These are phyloP conservation scores for Cryptus viduatorius DNA, from an alignment of 2,888 invertebrate species.

Conservation along the genomic window DNA sequence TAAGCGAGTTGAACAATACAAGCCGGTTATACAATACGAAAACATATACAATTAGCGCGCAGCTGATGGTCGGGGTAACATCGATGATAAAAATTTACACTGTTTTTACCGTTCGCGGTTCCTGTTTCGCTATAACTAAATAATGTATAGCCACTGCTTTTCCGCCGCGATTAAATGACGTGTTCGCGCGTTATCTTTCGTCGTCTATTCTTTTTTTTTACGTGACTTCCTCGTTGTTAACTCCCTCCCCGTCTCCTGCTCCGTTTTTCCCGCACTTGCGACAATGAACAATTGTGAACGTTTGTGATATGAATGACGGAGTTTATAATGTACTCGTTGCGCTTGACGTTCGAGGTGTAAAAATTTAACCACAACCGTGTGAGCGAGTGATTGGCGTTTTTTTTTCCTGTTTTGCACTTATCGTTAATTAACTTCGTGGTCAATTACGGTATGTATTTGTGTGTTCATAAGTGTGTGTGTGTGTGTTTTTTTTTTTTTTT, in stretches of 20 bases:
- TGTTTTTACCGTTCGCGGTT: not conserved
- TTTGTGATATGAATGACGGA: slow-evolving; percentile 33
- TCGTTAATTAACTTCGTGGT: slow-evolving; percentile 20
- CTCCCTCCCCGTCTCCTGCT: not conserved
- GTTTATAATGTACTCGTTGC: slow-evolving; percentile 28
- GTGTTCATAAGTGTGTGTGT: slow-evolving; percentile 45
- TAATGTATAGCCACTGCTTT: not conserved
- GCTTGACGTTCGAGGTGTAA: slow-evolving; percentile 23
- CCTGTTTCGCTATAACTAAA: not conserved
- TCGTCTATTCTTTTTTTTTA: slow-evolving; percentile 1
- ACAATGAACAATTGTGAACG: slow-evolving; percentile 23
- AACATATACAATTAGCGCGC: slow-evolving; percentile 82
- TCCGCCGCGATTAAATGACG: slow-evolving; percentile 28
- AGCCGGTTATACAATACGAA: slow-evolving; percentile 74
- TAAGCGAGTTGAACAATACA: slow-evolving; percentile 73
- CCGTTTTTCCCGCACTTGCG: not conserved
- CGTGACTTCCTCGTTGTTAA: not conserved
- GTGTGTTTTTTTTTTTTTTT: slow-evolving; percentile 55
- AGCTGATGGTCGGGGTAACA: slow-evolving; percentile 80
- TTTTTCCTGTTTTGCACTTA: slow-evolving; percentile 20
- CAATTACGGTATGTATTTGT: slow-evolving; percentile 51
- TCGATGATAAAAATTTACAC: slow-evolving; percentile 76
- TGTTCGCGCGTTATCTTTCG: slow-evolving; percentile 5
- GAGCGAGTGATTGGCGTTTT: slow-evolving; percentile 26
- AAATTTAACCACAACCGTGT: slow-evolving; percentile 16